These are phyloP conservation scores for Gymnarchus niloticus DNA, from an alignment of 2,113 vertebrate species.

Conservation along the genomic window DNA sequence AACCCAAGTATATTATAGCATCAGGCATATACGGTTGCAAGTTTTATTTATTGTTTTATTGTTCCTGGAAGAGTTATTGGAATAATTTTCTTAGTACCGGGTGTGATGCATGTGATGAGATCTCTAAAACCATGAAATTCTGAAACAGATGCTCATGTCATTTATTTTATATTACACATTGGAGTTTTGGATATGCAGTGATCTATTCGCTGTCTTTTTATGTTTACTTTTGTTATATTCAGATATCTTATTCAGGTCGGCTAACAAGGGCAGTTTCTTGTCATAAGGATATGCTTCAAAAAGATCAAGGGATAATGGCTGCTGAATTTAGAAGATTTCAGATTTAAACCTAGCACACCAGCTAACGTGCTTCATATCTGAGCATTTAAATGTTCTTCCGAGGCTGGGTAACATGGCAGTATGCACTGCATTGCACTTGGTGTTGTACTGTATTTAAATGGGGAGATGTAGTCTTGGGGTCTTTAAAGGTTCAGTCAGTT, in stretches of 20 bases:
- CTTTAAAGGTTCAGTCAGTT: background rate
- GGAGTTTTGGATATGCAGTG: background rate
- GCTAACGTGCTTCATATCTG: background rate
- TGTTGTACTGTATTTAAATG: background rate
- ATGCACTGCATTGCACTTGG: background rate
- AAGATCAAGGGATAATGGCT: slow-evolving; percentile 16
- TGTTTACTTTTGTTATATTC: slow-evolving; percentile 37
- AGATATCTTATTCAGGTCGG: slow-evolving; percentile 38
- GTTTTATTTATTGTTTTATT: background rate
- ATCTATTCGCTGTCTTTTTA: slow-evolving; percentile 5
- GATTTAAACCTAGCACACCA: background rate
- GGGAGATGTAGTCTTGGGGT: background rate
- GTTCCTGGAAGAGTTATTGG: background rate
- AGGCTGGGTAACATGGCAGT: background rate
- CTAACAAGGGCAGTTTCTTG: slow-evolving; percentile 30
- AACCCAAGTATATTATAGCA: background rate
- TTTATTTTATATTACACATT: background rate
- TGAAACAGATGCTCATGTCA: background rate
- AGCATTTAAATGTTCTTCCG: background rate
- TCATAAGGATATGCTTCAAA: slow-evolving; percentile 16
- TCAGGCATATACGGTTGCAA: background rate
- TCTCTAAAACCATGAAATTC: background rate
- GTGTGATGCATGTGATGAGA: background rate
- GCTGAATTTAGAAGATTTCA: slow-evolving; percentile 20
- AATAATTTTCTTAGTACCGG: background rate